These are phyloP conservation scores for Tupaia chinensis DNA, from an alignment of 2,113 vertebrate species.

Conservation along the genomic window DNA sequence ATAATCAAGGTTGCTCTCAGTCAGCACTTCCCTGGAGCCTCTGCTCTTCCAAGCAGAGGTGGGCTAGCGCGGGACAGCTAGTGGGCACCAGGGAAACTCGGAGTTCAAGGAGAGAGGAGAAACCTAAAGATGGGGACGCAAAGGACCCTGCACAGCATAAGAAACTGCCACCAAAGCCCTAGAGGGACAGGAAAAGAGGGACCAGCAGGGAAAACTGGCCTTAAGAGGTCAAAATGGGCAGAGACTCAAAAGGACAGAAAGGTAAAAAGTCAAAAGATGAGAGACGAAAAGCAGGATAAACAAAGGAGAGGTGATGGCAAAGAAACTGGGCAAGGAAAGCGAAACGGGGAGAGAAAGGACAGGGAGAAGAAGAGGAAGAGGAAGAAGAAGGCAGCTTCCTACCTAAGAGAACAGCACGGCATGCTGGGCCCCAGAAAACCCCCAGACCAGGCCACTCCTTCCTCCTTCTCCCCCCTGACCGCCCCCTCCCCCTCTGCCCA, in stretches of 20 bases:
- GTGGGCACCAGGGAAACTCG: not conserved
- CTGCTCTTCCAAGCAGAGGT: not conserved
- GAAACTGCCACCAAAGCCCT: not conserved
- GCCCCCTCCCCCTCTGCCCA: slow-evolving; percentile 74
- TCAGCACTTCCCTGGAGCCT: not conserved
- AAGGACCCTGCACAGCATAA: not conserved
- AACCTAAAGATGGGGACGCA: not conserved
- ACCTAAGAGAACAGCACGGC: slow-evolving; percentile 68
- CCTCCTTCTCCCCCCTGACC: slow-evolving; percentile 67
- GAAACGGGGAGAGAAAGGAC: not conserved
- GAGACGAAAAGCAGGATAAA: slow-evolving; percentile 4
- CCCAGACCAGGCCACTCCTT: slow-evolving; percentile 76
- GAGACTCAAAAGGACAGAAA: not conserved
- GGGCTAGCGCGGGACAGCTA: not conserved
- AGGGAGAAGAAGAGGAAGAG: not conserved
- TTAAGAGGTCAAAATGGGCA: not conserved
- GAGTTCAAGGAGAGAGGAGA: not conserved
- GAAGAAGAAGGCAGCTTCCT: slow-evolving; percentile 34
- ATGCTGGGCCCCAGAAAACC: slow-evolving; percentile 72
- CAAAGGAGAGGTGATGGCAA: slow-evolving; percentile 28
- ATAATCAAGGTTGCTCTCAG: not conserved
- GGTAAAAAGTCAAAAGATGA: slow-evolving; percentile 51
- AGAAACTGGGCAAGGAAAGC: not conserved
- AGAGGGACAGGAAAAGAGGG: not conserved
- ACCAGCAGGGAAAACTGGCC: not conserved